Evolutionary conservation across 1,140 invertebrate genomes (phyloP), one percentile per base, ranked within the genome.

Genomic region (Zaprionus taronus): DNA sequence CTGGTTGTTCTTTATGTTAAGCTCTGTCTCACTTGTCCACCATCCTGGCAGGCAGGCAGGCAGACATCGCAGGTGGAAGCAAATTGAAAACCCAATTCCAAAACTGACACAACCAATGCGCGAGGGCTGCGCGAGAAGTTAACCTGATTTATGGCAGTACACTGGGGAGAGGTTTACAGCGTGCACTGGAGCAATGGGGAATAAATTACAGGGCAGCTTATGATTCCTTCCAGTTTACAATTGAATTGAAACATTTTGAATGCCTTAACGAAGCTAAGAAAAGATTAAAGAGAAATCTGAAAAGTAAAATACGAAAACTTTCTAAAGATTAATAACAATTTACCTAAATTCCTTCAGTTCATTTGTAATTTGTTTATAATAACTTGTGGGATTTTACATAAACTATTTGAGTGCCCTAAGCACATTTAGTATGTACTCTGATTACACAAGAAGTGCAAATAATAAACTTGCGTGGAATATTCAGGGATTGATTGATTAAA

Each of bases 1-100:
- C 80, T 82, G 77, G 70, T 75, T 70, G 57, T 53, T 60, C 57
- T 61, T 49, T 22, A 53, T 63, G 68, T 51, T 69, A 53, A 62
- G 62, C 49, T 77, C 63, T 70, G 63, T 77, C 78, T 77, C 63
- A 72, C n/a, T 41, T 47, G 15, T 34, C 31, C 31, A 34, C 31
- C 31, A 11, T 2, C 31, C 31, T 31, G 31, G 9, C 31, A 31
- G 31, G 31, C 31, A 1, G 28, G 28, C 26, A 49, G 34, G 26
- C 20, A 36, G 44, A 51, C 53, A 65, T 51, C 56, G 11, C 41
- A 44, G 38, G n/a, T 67, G 53, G 44, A 67, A 56, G 15, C 71
- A 36, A 73, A 73, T 64, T 67, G 57, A 41, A 73, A 73, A 67
- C 55, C 31, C 44, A 60, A 72, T 58, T 60, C 49, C 38, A 57